A percentile compares a stretch with the other conserved stretches of the same genome.
phyloP scores from a whole-genome alignment of 2,888 invertebrate genomes.

The Pollenia griseotomentosa region DNA sequence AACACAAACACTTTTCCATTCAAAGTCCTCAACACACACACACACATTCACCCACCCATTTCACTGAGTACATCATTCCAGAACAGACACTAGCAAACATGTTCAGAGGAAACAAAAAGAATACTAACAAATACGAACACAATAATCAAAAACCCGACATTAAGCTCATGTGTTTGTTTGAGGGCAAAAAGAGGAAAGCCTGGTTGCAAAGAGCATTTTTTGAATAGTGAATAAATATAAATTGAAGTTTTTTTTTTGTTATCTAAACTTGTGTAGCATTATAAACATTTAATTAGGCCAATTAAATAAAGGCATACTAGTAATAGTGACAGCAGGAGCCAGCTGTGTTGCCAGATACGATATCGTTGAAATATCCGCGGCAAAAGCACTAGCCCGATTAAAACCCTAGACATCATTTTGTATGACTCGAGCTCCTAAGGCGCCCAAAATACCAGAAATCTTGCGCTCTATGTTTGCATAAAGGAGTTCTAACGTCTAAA shows the following conservation, averaged over 20 bases:
- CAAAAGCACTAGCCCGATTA: no score
- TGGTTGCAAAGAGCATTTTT: background rate
- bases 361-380: no score
- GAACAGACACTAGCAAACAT: background rate
- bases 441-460: no score
- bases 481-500: no score
- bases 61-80: background rate
- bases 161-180: constrained; percentile 13
- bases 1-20: constrained; percentile 19
- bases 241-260: no score
- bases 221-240: no score
- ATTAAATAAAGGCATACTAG: background rate
- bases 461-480: no score
- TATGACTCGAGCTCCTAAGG: no score
- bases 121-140: background rate
- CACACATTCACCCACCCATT: background rate
- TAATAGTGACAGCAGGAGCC: background rate
- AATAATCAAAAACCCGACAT: constrained; percentile 2
- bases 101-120: background rate
- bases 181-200: background rate
- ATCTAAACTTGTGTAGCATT: background rate
- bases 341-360: no score
- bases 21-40: background rate
- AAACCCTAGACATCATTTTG: no score
- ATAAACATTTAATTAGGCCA: constrained; percentile 26